Evolutionary conservation across 2,797 vertebrate genomes (phyloP).

Genomic region (Lophotriccus pileatus): DNA sequence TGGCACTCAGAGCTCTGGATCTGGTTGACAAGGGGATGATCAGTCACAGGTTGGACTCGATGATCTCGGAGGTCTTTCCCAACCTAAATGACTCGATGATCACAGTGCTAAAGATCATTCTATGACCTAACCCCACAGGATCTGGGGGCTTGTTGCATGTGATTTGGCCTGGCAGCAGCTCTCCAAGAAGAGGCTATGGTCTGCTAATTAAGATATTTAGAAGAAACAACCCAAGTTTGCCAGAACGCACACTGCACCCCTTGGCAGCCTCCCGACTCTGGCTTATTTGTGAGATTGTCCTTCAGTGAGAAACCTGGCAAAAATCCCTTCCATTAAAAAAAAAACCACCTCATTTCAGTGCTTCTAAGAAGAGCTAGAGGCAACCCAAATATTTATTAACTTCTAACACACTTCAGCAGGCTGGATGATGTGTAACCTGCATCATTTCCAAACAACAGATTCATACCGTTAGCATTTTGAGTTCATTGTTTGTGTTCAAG

Average conservation of each 20-base stretch:
- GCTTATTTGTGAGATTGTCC: not conserved
- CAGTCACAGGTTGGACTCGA: not conserved
- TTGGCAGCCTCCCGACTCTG: not conserved
- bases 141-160: not conserved
- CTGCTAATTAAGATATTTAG: slow-evolving; percentile 54
- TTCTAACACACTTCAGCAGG: not conserved
- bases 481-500: not conserved
- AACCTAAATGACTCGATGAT: not conserved
- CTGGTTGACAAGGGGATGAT: not conserved
- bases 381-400: slow-evolving; percentile 36
- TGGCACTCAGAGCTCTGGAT: not conserved
- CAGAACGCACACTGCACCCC: slow-evolving; percentile 28
- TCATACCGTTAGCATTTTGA: not conserved
- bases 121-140: not conserved
- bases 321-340: not conserved
- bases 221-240: slow-evolving; percentile 40
- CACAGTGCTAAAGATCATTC: not conserved
- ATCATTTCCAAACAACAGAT: slow-evolving; percentile 24
- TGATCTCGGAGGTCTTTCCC: not conserved
- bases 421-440: not conserved
- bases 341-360: not conserved
- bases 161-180: not conserved
- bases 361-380: slow-evolving; percentile 14
- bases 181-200: not conserved
- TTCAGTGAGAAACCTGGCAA: slow-evolving; percentile 33